Conservation (phyloP, 2,797 vertebrate species). For the Betta splendens region DNA sequence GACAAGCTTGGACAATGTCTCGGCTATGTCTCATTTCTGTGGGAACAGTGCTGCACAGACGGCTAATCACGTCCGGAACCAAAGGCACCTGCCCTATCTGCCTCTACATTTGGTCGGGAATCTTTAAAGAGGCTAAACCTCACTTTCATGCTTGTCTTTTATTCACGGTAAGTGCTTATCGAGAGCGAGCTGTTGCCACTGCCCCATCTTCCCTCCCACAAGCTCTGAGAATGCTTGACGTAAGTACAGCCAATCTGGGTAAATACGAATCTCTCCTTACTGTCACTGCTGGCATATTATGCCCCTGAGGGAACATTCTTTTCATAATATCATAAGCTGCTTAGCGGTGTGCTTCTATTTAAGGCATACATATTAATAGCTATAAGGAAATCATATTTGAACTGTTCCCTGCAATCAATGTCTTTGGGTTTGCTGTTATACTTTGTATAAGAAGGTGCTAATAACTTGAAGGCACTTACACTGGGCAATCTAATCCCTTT, state of each 20-base stretch:
- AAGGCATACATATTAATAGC: constrained; percentile 93
- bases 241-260: constrained; percentile 90
- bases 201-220: constrained; percentile 88
- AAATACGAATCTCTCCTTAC: constrained; percentile 89
- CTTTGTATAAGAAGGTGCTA: constrained; percentile 89
- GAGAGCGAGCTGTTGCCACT: constrained; percentile 85
- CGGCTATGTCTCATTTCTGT: constrained; percentile 83
- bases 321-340: constrained; percentile 92
- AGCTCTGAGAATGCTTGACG: constrained; percentile 88
- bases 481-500: constrained; percentile 85
- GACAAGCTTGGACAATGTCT: constrained; percentile 90
- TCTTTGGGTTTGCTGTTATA: constrained; percentile 87
- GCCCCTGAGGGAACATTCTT: constrained; percentile 91
- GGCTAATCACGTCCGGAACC: constrained; percentile 87
- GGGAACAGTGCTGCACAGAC: constrained; percentile 82
- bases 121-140: constrained; percentile 88
- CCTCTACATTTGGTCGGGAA: constrained; percentile 83
- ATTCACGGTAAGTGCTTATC: constrained; percentile 89
- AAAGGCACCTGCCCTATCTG: constrained; percentile 88
- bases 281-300: constrained; percentile 90
- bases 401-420: constrained; percentile 88
- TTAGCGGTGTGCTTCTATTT: constrained; percentile 91
- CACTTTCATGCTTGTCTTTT: constrained; percentile 91
- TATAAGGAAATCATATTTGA: constrained; percentile 90
- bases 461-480: constrained; percentile 86